phyloP scores from a whole-genome alignment of 1,140 invertebrate species.

The Drosophila mojavensis region DNA sequence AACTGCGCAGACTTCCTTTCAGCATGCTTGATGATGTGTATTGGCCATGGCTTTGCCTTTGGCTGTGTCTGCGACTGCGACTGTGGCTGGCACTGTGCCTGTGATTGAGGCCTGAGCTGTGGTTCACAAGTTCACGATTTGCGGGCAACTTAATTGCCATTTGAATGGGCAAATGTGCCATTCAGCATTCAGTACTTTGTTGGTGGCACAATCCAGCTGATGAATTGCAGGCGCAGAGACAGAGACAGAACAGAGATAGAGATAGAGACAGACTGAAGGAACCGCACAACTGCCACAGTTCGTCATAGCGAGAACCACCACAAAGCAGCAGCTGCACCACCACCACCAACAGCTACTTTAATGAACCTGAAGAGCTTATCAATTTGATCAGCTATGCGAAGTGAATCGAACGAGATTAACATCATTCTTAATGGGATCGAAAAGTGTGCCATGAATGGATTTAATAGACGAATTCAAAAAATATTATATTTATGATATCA shows the following conservation, averaged over 20 bases:
- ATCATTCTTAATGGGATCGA: constrained; percentile 49
- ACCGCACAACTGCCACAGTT: constrained; percentile 51
- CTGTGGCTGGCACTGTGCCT: background rate
- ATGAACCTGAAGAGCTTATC: constrained; percentile 8
- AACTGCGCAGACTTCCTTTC: constrained; percentile 50
- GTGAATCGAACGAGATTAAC: constrained; percentile 43
- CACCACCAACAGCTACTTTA: background rate
- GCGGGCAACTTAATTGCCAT: constrained; percentile 81
- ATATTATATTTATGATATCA: too few species aligned
- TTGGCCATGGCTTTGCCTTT: constrained; percentile 5
- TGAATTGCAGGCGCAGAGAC: constrained; percentile 50
- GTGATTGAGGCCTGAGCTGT: constrained; percentile 49
- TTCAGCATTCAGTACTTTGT: constrained; percentile 41
- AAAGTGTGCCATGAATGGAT: constrained; percentile 59
- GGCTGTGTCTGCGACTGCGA: constrained; percentile 17
- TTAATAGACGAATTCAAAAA: too few species aligned
- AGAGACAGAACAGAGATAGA: too few species aligned
- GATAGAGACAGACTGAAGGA: background rate
- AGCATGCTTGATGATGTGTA: constrained; percentile 18
- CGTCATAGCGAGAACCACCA: constrained; percentile 16
- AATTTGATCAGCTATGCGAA: constrained; percentile 7
- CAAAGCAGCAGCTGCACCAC: too few species aligned
- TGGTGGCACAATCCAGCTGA: constrained; percentile 74
- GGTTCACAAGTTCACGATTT: constrained; percentile 77
- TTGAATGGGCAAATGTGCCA: constrained; percentile 68